phyloP scores from a whole-genome alignment of 2,888 invertebrate genomes.

The Linnaemya vulpina region DNA sequence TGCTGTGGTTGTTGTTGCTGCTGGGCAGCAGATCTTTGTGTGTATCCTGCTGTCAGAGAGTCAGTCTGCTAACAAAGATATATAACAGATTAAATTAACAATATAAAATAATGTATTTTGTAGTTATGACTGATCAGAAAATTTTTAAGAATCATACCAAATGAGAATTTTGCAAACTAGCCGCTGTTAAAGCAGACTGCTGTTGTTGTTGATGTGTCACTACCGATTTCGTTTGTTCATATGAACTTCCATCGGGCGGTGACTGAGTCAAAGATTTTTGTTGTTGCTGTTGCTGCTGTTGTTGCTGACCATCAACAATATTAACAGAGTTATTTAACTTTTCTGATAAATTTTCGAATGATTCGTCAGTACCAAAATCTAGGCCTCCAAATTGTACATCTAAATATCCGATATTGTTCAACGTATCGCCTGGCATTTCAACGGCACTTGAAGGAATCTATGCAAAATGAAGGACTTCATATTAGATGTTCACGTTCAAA shows the following conservation, averaged over 20 bases:
- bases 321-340: conserved; percentile 81
- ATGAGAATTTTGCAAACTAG: conserved; percentile 81
- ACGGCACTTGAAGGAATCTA: conserved; percentile 97
- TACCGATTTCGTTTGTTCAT: conserved; percentile 80
- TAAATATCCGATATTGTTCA: conserved; percentile 88
- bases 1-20: conserved; percentile 77
- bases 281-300: conserved; percentile 74
- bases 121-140: neutral
- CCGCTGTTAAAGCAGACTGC: conserved; percentile 76
- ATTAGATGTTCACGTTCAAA: conserved; percentile 13
- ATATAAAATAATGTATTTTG: neutral
- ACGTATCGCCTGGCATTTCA: conserved; percentile 96
- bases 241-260: conserved; percentile 77
- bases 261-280: conserved; percentile 72
- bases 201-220: conserved; percentile 77
- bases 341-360: conserved; percentile 82
- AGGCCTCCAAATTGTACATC: conserved; percentile 97
- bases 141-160: conserved; percentile 76
- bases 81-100: too few species aligned
- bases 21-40: conserved; percentile 77
- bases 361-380: conserved; percentile 86
- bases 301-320: conserved; percentile 80
- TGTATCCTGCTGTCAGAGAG: conserved; percentile 79
- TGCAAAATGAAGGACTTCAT: conserved; percentile 3
- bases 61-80: conserved; percentile 76